A percentile compares a stretch with the other conserved stretches of the same genome.
These are phyloP conservation scores for Perizoma affinitatum DNA, from an alignment of 2,888 invertebrate genomes.

Conservation along the genomic window DNA sequence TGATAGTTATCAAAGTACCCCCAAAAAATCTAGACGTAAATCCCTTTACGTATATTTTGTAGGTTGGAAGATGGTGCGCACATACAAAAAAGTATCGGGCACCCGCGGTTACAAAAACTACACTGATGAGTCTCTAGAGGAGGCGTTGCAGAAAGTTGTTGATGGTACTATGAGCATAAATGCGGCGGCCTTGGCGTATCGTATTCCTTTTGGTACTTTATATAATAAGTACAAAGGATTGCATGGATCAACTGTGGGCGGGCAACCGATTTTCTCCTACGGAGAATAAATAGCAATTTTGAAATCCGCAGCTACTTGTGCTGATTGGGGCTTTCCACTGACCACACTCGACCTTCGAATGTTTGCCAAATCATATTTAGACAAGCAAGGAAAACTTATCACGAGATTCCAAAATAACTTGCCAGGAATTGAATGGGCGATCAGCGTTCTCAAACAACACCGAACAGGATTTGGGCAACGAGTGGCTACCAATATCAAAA, in stretches of 20 bases:
- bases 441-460: conserved; percentile 6
- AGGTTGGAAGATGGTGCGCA: conserved; percentile 3
- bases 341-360: too few species aligned
- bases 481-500: conserved; percentile 9
- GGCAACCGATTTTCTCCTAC: conserved; percentile 20
- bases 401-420: conserved; percentile 1
- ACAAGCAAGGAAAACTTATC: conserved; percentile 2
- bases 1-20: conserved; percentile 20
- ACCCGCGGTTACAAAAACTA: conserved; percentile 33
- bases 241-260: conserved; percentile 23
- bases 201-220: conserved; percentile 15
- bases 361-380: conserved; percentile 22
- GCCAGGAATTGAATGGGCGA: conserved; percentile 8
- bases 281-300: conserved; percentile 16
- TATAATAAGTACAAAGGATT: conserved; percentile 24
- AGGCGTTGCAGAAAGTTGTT: conserved; percentile 30
- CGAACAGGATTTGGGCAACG: neutral
- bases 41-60: conserved; percentile 5
- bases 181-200: conserved; percentile 20
- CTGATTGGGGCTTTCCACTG: too few species aligned
- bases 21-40: too few species aligned
- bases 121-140: conserved; percentile 23
- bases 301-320: conserved; percentile 15
- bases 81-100: conserved; percentile 24
- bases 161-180: conserved; percentile 23